Evolutionary conservation across 2,888 invertebrate species (phyloP).

Genomic region (Beris chalybata): DNA sequence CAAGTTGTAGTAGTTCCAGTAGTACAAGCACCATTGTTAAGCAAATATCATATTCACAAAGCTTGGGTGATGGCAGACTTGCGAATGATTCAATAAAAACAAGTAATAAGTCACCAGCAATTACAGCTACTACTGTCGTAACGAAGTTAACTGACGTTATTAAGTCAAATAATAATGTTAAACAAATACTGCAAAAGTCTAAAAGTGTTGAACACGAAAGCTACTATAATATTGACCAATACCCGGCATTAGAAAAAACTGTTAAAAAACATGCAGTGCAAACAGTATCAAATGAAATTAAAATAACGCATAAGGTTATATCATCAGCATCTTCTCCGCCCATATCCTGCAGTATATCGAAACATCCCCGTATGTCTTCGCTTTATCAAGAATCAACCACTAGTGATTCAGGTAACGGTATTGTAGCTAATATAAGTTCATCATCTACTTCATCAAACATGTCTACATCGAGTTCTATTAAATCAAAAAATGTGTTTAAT

Average conservation of each 20-base stretch:
- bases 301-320: slow-evolving; percentile 3
- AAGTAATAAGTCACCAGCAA: slow-evolving; percentile 32
- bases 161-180: slow-evolving; percentile 30
- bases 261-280: slow-evolving; percentile 49
- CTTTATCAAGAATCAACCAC: slow-evolving; percentile 9
- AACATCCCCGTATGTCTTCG: slow-evolving; percentile 11
- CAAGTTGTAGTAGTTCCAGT: slow-evolving; percentile 37
- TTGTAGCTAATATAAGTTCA: background rate
- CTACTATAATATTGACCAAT: slow-evolving; percentile 54
- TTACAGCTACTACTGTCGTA: slow-evolving; percentile 29
- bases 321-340: background rate
- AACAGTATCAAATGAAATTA: slow-evolving; percentile 21
- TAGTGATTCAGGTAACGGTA: background rate
- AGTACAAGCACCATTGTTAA: slow-evolving; percentile 33
- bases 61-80: slow-evolving; percentile 3
- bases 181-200: slow-evolving; percentile 49
- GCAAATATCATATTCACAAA: slow-evolving; percentile 16
- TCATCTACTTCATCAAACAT: slow-evolving; percentile 22
- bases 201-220: slow-evolving; percentile 55
- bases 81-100: background rate
- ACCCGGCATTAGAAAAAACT: slow-evolving; percentile 57
- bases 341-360: background rate
- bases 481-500: slow-evolving; percentile 29
- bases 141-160: slow-evolving; percentile 41
- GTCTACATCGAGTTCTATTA: slow-evolving; percentile 19